These are phyloP conservation scores for Smittia sp. DNA, from an alignment of 2,888 invertebrate species.

Conservation along the genomic window DNA sequence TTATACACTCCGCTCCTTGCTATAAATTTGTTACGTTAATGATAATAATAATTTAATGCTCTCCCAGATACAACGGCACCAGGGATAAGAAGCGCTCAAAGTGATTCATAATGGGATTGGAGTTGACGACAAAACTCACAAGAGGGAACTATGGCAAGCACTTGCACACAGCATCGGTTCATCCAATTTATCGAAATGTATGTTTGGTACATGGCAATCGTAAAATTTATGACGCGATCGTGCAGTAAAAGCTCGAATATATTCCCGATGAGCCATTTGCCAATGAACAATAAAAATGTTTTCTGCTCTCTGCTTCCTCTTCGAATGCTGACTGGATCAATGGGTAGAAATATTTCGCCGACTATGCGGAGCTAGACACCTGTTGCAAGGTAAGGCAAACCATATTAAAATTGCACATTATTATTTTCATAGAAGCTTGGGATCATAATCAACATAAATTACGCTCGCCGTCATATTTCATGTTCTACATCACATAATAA, in stretches of 20 bases:
- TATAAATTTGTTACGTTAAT: too few relatives aligned
- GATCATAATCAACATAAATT: conserved; percentile 38
- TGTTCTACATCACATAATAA: conserved; percentile 37
- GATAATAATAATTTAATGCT: too few relatives aligned
- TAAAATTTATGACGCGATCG: not conserved
- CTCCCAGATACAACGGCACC: too few relatives aligned
- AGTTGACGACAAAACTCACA: not conserved
- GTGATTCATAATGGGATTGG: too few relatives aligned
- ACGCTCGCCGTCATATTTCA: conserved; percentile 35
- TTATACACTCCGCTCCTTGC: too few relatives aligned
- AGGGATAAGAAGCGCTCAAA: too few relatives aligned
- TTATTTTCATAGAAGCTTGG: conserved; percentile 8
- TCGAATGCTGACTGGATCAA: not conserved
- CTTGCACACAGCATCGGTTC: not conserved
- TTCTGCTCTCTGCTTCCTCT: not conserved
- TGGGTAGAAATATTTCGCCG: not conserved
- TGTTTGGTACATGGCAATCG: not conserved
- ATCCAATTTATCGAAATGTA: conserved; percentile 1
- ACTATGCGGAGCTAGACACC: not conserved
- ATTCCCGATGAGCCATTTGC: not conserved
- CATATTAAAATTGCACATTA: conserved; percentile 23
- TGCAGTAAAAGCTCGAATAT: not conserved
- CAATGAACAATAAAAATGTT: not conserved
- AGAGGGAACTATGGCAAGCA: not conserved
- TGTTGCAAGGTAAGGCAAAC: not conserved